Evolutionary conservation across 92 coral and sea anemone species (phyloP), one percentile per base, ranked within the genome.

Genomic region (Chrysogorgia sp.): DNA sequence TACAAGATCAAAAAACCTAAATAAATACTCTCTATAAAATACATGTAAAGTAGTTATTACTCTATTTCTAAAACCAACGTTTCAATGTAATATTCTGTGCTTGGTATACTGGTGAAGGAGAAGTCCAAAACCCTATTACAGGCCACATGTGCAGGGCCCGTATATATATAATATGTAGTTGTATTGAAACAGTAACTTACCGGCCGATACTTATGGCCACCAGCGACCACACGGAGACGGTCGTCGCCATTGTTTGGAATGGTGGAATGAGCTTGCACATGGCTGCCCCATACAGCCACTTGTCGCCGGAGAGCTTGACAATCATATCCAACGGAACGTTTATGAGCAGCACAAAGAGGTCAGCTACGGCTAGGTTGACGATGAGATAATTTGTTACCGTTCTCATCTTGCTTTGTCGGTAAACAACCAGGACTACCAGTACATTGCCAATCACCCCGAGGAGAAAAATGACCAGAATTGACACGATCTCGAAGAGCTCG

Each of bases 161-260:
- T n/a, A 43, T 43, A 17, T 5, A 52, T 52, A 23, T 17, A 52
- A 33, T 25, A 25, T 13, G 13, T 24, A 3, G 28, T 30, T 9
- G 33, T 30, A 4, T 60, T 15, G 67, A 35, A 15, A 20, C 10
- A 1, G 8, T 23, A 37, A 72, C 94, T 87, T 66, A 91, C 98
- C 98, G 84, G 47, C 90, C 92, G 10, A 94, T 88, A 28, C 98
- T 94, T 17, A 94, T 94, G 0, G 98, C 97, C 5, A 94, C 98
- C 6, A 94, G 85, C 10, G 98, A 92, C 34, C 96, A 96, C 0
- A 94, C 98, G 0, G 98, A 94, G 1, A 96, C 97, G 0, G 97
- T 94, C 0, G 97, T 79, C 0, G 98, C 92, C 92, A 94, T 86
- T 1, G 98, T 94, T 79, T 94, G 98, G 20, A 94, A 76, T 2